A percentile compares a stretch with the other conserved stretches of the same genome.
Evolutionary conservation across 2,888 invertebrate genomes (phyloP).

Genomic region (Phyllotreta striolata): DNA sequence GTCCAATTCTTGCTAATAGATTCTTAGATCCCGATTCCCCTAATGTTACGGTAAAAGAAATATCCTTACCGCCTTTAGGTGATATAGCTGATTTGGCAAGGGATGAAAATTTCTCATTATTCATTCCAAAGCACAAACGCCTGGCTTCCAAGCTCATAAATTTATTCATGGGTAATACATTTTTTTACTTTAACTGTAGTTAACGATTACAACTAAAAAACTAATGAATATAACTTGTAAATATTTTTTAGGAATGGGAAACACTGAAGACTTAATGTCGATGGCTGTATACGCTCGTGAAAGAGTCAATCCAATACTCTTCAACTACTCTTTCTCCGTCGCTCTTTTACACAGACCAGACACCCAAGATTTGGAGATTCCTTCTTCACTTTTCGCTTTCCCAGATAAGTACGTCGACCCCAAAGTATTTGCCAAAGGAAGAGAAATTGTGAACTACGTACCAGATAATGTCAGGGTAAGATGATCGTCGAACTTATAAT

Average conservation of each 20-base stretch:
- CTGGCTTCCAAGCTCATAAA: constrained; percentile 76
- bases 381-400: constrained; percentile 79
- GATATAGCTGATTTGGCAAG: constrained; percentile 65
- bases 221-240: too few species aligned
- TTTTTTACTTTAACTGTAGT: too few species aligned
- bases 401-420: constrained; percentile 85
- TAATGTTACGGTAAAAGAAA: constrained; percentile 65
- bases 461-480: constrained; percentile 69
- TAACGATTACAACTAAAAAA: too few species aligned
- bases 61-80: constrained; percentile 66
- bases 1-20: constrained; percentile 68
- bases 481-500: not conserved
- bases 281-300: constrained; percentile 75
- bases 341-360: constrained; percentile 77
- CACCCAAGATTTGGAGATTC: constrained; percentile 73
- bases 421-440: constrained; percentile 72
- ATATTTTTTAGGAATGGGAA: constrained; percentile 58
- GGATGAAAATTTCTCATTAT: constrained; percentile 77
- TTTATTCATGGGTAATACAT: constrained; percentile 70
- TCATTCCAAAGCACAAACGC: constrained; percentile 74
- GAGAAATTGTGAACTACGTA: constrained; percentile 73
- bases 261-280: constrained; percentile 74
- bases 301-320: constrained; percentile 80
- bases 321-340: constrained; percentile 81
- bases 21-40: constrained; percentile 64